Percentiles rank a stretch among this genome's conserved stretches.
Evolutionary conservation across 2,797 vertebrate species (phyloP).

Genomic region (Otolemur crassicaudatus): DNA sequence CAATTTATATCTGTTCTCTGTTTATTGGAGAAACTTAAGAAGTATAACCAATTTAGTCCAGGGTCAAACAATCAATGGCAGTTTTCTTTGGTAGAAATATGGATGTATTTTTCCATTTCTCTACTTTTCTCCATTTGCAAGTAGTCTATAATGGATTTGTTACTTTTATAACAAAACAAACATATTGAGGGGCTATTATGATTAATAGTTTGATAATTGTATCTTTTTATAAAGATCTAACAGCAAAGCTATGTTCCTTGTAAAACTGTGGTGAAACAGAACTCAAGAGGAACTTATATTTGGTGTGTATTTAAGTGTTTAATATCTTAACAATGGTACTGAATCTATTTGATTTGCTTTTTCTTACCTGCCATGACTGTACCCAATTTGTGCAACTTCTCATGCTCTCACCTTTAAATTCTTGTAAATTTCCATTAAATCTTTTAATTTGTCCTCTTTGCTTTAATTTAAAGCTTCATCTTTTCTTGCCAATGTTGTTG

Average conservation of each 20-base stretch:
- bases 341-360: not conserved
- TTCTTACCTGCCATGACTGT: not conserved
- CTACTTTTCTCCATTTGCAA: slow-evolving; percentile 4
- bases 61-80: not conserved
- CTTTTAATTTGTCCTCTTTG: not conserved
- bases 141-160: not conserved
- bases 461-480: not conserved
- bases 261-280: slow-evolving; percentile 8
- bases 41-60: not conserved
- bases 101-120: slow-evolving; percentile 42
- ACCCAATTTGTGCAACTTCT: not conserved
- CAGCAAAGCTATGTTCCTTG: slow-evolving; percentile 16
- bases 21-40: slow-evolving; percentile 15
- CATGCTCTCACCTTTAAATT: not conserved
- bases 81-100: slow-evolving; percentile 47
- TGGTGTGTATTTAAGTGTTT: slow-evolving; percentile 5
- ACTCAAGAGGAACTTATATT: not conserved
- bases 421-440: slow-evolving; percentile 6
- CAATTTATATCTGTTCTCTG: not conserved
- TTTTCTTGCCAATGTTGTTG: not conserved
- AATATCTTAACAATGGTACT: not conserved
- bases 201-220: slow-evolving; percentile 1
- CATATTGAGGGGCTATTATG: not conserved
- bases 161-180: slow-evolving; percentile 54
- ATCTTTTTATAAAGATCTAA: slow-evolving; percentile 40